These are phyloP conservation scores for Nephotettix cincticeps DNA, from an alignment of 1,140 invertebrate species.

Conservation along the genomic window DNA sequence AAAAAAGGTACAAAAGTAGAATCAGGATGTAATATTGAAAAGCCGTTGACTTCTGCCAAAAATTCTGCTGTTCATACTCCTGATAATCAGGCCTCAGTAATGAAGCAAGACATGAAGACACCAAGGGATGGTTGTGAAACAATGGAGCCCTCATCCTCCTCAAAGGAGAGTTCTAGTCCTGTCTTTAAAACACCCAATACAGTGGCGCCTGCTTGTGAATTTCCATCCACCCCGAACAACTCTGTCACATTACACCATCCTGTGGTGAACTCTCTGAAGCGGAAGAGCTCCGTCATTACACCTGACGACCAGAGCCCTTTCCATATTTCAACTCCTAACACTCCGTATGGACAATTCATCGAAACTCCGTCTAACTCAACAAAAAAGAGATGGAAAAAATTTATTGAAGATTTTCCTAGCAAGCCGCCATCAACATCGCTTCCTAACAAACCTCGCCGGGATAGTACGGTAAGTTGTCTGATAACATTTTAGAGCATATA, in stretches of 20 bases:
- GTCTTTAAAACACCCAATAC: too few relatives aligned
- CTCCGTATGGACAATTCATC: conserved; percentile 51
- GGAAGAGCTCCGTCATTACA: neutral
- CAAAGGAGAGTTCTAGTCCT: too few relatives aligned
- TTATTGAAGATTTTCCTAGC: conserved; percentile 44
- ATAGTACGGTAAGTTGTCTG: conserved; percentile 15
- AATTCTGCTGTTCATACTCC: neutral
- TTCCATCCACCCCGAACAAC: too few relatives aligned
- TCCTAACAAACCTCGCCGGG: neutral
- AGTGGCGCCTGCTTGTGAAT: too few relatives aligned
- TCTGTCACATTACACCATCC: neutral
- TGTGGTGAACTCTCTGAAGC: neutral
- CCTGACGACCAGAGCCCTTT: conserved; percentile 7
- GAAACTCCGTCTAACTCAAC: conserved; percentile 52
- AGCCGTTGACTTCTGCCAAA: neutral
- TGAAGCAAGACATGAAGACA: too few relatives aligned
- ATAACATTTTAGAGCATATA: too few relatives aligned
- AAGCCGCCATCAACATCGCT: neutral
- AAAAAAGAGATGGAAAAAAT: conserved; percentile 53
- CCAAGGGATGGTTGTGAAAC: too few relatives aligned
- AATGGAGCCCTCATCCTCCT: too few relatives aligned
- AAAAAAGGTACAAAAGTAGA: too few relatives aligned
- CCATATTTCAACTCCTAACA: conserved; percentile 51
- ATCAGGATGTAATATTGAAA: too few relatives aligned
- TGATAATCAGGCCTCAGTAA: too few relatives aligned